Base-by-base conservation (phyloP, 2,113 vertebrate species). In the Neoarius graeffei region DNA sequence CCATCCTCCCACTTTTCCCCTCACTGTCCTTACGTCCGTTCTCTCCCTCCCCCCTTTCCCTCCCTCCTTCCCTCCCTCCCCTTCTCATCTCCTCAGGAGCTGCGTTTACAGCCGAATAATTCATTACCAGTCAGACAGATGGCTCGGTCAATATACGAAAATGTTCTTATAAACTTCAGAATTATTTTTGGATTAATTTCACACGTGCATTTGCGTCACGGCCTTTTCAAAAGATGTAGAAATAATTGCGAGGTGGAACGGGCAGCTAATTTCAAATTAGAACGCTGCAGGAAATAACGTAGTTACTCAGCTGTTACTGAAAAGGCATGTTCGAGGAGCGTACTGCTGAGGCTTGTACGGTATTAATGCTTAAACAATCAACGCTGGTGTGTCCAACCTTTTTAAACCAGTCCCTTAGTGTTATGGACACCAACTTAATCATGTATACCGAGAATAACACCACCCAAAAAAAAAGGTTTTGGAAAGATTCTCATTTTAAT, bases 1-100 rank as follows among this genome's bases (percentile, higher is more conserved):
- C 23, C 54, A 42, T 79, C 88, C 81, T 77, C 85, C 81, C 67
- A 48, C 42, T 89, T 84, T 80, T 30, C 69, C 19, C 62, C 15
- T 57, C 71, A 8, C 67, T 59, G 27, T 15, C 54, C 62, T 14
- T 13, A 54, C 50, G 84, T 69, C 62, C 59, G 50, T 71, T 66
- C 19, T 62, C 67, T 15, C 42, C 35, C 20, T 30, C 20, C 25
- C 52, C 77, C 56, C 52, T 10, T 14, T 71, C 19, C 59, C n/a
- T 30, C 20, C 25, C 52, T 84, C 56, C 52, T 10, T 14, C 81
- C 19, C 59, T 50, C 67, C 8, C 69, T 48, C 62, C 83, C 9
- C 48, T 23, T 42, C 30, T 19, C 82, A 66, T 23, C 30, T 13
- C 27, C 56, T 57, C n/a, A 30, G n/a, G 59, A 5, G 27, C 7